Evolutionary conservation across 1,140 invertebrate species (phyloP), one percentile per base, ranked within the genome.

Genomic region (Mizuhopecten yessoensis): DNA sequence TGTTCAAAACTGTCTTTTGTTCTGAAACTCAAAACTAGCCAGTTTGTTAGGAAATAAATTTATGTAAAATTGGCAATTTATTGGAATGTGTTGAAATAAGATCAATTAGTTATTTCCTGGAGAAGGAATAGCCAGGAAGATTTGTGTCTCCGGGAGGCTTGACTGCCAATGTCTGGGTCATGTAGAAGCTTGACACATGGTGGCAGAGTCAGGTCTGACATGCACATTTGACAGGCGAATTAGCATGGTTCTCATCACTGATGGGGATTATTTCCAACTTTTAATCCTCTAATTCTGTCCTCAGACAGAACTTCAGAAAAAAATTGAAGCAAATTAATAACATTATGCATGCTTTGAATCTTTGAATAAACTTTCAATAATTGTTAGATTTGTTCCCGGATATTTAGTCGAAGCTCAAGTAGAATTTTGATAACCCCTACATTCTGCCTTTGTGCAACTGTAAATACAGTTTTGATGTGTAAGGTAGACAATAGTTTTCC

Each of bases 111-210:
- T 75, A 75, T 75, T 75, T 75, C 57, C 57, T n/a, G 57, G 23
- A 75, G n/a, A 29, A 75, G 57, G 17, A 75, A 75, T 75, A 29
- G 57, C 57, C 5, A n/a, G 29, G 57, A 75, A 75, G 57, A 75
- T 75, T 75, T 75, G 57, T 75, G 57, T 75, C 57, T 75, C 57
- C n/a, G n/a, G n/a, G 57, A 75, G n/a, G 57, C n/a, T 75, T 75
- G 57, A 75, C 57, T 75, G n/a, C n/a, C 5, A n/a, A 29, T 75
- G 57, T 75, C 57, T 75, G 57, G 57, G 57, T 75, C 57, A 75
- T 75, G 57, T 75, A 75, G 57, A 75, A 75, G 57, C 57, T 75
- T 75, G 57, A 75, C 57, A 75, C 57, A 75, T 75, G 57, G 57
- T 75, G 57, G n/a, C 57, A 75, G 57, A 29, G 57, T 75, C 57